Base-by-base conservation (phyloP, 2,113 vertebrate species). In the Dendropsophus ebraccatus region DNA sequence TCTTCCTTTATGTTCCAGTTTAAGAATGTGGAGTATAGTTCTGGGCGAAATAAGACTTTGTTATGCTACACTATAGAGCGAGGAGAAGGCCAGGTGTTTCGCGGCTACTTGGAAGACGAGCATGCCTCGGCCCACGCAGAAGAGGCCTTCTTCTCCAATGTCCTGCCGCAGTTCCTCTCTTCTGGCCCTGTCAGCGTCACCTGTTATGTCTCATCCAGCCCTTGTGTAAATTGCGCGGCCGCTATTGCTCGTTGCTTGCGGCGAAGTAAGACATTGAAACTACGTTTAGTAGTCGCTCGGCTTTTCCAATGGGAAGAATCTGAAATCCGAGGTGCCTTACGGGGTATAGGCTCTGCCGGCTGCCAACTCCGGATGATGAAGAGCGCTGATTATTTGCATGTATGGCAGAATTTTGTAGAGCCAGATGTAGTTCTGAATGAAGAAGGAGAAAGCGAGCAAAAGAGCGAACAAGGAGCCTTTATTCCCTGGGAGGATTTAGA, bases 21-120 rank as follows among this genome's bases (percentile, higher is more conserved):
- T 92, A 96, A 97, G 91, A 99, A 99, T 0, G 98, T 99, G 88
- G 97, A 99, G 56, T 99, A 99, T 89, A 98, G 96, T 2, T 99
- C 97, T 0, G 98, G 97, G n/a, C 93, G 97, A 52, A 98, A 99
- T 90, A 99, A 99, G 92, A 99, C 98, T 87, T 95, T 97, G 88
- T 93, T 99, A 87, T 98, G 95, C 89, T 99, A 97, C 0, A 94
- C 97, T 82, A 73, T 99, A 0, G 97, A 97, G 76, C 91, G 88
- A 92, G 93, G 32, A 91, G 90, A 30, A 91, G 90, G 13, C 87
- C 95, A 0, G 92, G 80, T 12, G 91, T 76, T 93, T 0, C 91
- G 91, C n/a, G 98, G 98, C 0, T 97, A 95, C 83, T 90, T 99
- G 83, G 98, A 99, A 82, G 98, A 99, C 0, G 98, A 99, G 87